Percentiles rank a stretch among this genome's conserved stretches.
phyloP scores from a whole-genome alignment of 1,140 invertebrate genomes.

The Dufourea novaeangliae region DNA sequence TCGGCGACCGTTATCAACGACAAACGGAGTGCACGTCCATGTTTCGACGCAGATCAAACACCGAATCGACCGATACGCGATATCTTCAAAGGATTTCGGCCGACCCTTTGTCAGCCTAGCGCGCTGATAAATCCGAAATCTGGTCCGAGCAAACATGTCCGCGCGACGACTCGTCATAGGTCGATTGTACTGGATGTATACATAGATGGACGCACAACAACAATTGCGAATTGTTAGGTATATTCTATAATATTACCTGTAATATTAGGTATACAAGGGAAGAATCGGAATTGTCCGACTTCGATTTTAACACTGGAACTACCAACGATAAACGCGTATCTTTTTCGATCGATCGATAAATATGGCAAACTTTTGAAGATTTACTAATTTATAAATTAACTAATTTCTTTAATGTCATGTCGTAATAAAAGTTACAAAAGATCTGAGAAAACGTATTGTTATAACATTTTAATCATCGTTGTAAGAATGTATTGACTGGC shows the following conservation, averaged over 20 bases:
- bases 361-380: too few relatives aligned
- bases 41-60: slow-evolving; percentile 72
- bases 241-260: too few relatives aligned
- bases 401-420: too few relatives aligned
- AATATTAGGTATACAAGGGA: too few relatives aligned
- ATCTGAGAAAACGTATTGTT: too few relatives aligned
- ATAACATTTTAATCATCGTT: too few relatives aligned
- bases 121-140: slow-evolving; percentile 64
- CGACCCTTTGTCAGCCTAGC: slow-evolving; percentile 63
- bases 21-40: slow-evolving; percentile 65
- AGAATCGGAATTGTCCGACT: neutral
- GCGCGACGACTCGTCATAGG: slow-evolving; percentile 15
- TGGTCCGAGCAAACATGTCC: slow-evolving; percentile 58
- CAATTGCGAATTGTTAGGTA: slow-evolving; percentile 42
- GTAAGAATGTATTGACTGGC: too few relatives aligned
- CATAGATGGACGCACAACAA: neutral
- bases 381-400: too few relatives aligned
- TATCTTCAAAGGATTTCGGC: slow-evolving; percentile 73
- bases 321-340: too few relatives aligned
- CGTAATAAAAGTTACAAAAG: too few relatives aligned
- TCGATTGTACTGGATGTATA: neutral
- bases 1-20: slow-evolving; percentile 59
- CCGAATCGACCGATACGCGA: slow-evolving; percentile 70
- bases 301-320: too few relatives aligned
- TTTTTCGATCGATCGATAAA: too few relatives aligned